These are phyloP conservation scores for Trichopoda pennipes DNA, from an alignment of 2,888 invertebrate genomes.

Conservation along the genomic window DNA sequence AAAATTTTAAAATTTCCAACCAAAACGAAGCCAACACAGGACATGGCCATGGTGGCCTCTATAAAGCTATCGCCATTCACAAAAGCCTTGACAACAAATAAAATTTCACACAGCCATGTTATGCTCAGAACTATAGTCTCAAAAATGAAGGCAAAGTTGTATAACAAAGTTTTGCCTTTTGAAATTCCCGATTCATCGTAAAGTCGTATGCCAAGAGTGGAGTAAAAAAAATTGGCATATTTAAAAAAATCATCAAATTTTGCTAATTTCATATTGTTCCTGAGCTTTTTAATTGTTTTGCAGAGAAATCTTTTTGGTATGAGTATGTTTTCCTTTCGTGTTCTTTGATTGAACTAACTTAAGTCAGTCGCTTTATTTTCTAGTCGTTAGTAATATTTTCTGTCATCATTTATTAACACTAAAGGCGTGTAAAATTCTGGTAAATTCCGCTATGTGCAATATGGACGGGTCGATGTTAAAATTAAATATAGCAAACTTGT, in stretches of 20 bases:
- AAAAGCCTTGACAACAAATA: constrained; percentile 72
- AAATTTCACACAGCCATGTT: constrained; percentile 60
- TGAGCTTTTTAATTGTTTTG: too few relatives aligned
- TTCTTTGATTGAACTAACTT: too few relatives aligned
- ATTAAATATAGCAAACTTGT: too few relatives aligned
- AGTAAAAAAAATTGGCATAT: background rate
- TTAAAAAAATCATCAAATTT: background rate
- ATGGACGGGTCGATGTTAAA: too few relatives aligned
- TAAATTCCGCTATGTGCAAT: too few relatives aligned
- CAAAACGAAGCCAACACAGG: constrained; percentile 75
- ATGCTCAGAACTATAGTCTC: constrained; percentile 71
- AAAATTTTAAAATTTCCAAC: constrained; percentile 70
- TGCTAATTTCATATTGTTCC: background rate
- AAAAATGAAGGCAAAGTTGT: constrained; percentile 69
- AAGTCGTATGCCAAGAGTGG: background rate
- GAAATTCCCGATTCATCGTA: constrained; percentile 60
- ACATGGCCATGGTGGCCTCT: constrained; percentile 74
- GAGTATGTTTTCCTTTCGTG: too few relatives aligned
- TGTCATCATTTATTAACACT: too few relatives aligned
- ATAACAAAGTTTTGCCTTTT: constrained; percentile 59
- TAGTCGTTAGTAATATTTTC: too few relatives aligned
- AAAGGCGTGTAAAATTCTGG: too few relatives aligned
- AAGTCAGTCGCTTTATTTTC: too few relatives aligned
- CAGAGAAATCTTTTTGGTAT: too few relatives aligned
- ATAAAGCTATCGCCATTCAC: constrained; percentile 70